Conservation (phyloP, 2,797 vertebrate species). For the Diplodus puntazzo region DNA sequence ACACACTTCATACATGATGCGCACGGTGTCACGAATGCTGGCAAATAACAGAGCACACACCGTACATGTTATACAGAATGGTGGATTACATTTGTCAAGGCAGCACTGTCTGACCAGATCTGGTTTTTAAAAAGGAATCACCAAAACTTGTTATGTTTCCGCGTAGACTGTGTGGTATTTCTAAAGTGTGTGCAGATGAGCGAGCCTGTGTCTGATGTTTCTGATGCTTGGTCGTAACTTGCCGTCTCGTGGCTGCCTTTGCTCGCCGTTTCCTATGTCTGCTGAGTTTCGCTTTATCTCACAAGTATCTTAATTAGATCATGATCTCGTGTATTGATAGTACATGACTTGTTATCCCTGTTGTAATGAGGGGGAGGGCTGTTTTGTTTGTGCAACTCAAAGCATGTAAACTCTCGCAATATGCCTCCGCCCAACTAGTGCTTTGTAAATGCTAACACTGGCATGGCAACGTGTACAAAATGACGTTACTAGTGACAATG, state of each 20-base stretch:
- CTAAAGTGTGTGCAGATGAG: too few relatives aligned
- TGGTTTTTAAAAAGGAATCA: neutral
- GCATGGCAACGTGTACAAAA: neutral
- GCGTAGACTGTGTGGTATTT: neutral
- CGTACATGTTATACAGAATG: too few relatives aligned
- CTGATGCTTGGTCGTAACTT: neutral
- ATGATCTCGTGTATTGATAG: neutral
- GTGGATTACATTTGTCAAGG: neutral
- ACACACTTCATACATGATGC: neutral
- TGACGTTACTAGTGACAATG: neutral
- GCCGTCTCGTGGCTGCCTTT: neutral
- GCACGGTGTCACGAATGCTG: neutral
- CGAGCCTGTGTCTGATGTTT: neutral
- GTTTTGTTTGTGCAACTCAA: neutral
- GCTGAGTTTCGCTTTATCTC: neutral
- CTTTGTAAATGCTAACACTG: neutral
- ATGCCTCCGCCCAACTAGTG: neutral
- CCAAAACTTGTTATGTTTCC: too few relatives aligned
- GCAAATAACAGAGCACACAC: neutral
- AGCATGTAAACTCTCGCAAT: neutral
- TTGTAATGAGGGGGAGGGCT: neutral
- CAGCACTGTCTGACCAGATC: neutral
- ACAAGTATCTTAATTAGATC: neutral
- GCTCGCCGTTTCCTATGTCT: neutral
- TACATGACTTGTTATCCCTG: neutral